phyloP scores from a whole-genome alignment of 2,113 vertebrate species.

The Spilogale gracilis region DNA sequence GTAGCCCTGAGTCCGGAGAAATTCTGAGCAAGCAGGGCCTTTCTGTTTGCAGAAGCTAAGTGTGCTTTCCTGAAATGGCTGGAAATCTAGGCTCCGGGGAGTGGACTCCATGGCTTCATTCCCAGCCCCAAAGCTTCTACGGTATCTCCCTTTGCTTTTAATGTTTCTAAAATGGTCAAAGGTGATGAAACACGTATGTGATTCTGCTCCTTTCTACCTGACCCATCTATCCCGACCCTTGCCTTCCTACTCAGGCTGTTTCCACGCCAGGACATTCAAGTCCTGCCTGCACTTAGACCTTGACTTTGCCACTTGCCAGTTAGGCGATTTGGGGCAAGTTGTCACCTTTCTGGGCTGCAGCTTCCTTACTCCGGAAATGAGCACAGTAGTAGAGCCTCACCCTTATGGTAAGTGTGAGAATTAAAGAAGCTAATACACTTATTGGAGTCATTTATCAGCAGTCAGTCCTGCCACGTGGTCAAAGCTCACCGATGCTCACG shows the following conservation, averaged over 20 bases:
- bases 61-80: neutral
- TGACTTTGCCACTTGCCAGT: neutral
- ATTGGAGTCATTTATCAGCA: neutral
- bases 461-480: neutral
- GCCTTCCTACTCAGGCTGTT: neutral
- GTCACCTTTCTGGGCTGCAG: neutral
- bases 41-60: neutral
- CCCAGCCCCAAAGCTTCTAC: neutral
- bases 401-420: neutral
- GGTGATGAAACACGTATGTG: neutral
- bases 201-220: neutral
- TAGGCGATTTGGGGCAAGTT: neutral
- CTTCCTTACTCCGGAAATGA: neutral
- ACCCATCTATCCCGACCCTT: neutral
- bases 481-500: neutral
- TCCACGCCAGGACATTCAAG: neutral
- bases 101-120: neutral
- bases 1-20: neutral
- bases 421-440: neutral
- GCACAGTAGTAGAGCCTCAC: neutral
- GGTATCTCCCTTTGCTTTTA: neutral
- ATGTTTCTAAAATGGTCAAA: neutral
- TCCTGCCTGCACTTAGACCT: neutral
- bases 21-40: too few relatives aligned
- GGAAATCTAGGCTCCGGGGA: neutral